Evolutionary conservation across 2,113 vertebrate species (phyloP).

Genomic region (Petaurus breviceps): DNA sequence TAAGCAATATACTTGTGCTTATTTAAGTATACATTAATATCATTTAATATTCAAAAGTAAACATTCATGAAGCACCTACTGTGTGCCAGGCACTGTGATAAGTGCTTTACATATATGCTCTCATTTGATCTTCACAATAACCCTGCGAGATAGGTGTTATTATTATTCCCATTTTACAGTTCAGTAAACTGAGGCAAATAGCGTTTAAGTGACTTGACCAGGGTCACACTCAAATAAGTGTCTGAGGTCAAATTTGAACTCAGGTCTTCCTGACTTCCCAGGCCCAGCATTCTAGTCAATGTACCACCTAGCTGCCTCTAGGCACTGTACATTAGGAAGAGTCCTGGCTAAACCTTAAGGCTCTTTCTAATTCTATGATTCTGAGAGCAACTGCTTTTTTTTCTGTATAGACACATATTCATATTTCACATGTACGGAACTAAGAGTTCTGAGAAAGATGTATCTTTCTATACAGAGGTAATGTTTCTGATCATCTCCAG

Average conservation of each 20-base stretch:
- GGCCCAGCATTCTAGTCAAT: background rate
- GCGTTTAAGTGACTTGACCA: background rate
- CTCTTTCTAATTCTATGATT: background rate
- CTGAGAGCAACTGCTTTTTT: background rate
- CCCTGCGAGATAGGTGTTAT: background rate
- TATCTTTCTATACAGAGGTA: background rate
- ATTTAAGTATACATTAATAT: background rate
- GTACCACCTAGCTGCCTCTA: background rate
- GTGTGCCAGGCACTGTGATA: no score
- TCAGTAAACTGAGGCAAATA: background rate
- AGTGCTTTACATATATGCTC: background rate
- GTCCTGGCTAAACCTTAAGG: background rate
- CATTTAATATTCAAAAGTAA: background rate
- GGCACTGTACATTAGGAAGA: no score
- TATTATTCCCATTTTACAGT: background rate
- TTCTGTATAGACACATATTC: background rate
- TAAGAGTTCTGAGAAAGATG: background rate
- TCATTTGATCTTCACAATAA: background rate
- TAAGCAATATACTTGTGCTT: background rate
- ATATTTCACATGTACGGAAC: no score
- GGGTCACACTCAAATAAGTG: background rate
- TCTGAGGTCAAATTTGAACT: background rate
- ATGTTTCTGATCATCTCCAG: background rate
- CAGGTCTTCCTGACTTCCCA: no score
- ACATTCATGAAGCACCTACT: background rate